A percentile compares a stretch with the other conserved stretches of the same genome.
These are phyloP conservation scores for Adrianichthys oophorus DNA, from an alignment of 2,797 vertebrate species.

Conservation along the genomic window DNA sequence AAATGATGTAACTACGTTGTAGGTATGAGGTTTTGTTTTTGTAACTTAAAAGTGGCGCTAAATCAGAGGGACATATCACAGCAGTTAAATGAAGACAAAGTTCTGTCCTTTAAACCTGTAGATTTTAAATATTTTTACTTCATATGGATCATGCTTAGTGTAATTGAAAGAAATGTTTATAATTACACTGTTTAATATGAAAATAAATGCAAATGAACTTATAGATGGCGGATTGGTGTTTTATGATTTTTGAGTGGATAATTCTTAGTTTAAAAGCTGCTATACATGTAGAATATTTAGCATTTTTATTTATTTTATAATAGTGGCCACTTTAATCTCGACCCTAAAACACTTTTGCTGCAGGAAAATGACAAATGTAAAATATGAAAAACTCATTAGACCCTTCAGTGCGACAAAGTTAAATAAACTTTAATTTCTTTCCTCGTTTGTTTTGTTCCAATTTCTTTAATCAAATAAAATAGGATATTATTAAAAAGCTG, in stretches of 20 bases:
- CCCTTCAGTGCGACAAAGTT: no score
- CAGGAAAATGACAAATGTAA: no score
- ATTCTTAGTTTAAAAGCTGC: constrained; percentile 4
- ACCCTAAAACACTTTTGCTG: no score
- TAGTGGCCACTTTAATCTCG: no score
- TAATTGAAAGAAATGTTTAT: constrained; percentile 99
- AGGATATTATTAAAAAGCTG: no score
- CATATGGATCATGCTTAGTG: constrained; percentile 96
- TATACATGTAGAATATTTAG: no score
- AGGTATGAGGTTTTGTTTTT: constrained; percentile 82
- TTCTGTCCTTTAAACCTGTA: constrained; percentile 93
- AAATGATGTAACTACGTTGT: constrained; percentile 78
- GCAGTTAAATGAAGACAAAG: constrained; percentile 72
- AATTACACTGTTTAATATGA: constrained; percentile 99
- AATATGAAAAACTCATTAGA: no score
- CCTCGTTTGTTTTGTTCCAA: no score
- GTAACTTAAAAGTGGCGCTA: constrained; percentile 81
- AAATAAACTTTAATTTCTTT: no score
- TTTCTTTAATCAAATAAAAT: no score
- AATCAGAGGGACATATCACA: constrained; percentile 85
- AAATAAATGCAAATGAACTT: constrained; percentile 90
- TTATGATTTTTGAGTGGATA: not conserved
- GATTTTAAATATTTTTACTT: constrained; percentile 99
- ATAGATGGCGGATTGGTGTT: constrained; percentile 22
- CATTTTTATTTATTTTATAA: no score